phyloP scores from a whole-genome alignment of 1,140 invertebrate genomes.

The Gryon sp. region DNA sequence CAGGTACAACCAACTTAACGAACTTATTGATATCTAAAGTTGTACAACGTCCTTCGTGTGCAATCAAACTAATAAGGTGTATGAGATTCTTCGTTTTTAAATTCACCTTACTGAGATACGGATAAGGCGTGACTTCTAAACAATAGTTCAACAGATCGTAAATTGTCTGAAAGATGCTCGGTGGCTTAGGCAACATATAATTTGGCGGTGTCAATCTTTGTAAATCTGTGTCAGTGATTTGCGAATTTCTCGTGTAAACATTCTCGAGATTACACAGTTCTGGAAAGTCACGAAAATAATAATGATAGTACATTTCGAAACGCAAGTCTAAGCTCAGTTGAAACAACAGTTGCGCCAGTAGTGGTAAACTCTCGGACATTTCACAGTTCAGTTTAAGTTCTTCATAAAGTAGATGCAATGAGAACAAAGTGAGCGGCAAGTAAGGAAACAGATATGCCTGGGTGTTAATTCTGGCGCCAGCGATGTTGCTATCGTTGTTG shows the following conservation, averaged over 20 bases:
- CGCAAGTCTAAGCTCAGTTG: constrained; percentile 89
- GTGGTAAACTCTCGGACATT: constrained; percentile 83
- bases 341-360: constrained; percentile 86
- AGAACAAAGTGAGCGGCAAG: constrained; percentile 87
- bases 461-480: constrained; percentile 80
- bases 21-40: constrained; percentile 66
- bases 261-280: constrained; percentile 78
- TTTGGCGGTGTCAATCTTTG: constrained; percentile 83
- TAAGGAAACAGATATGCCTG: constrained; percentile 87
- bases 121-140: constrained; percentile 82
- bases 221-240: constrained; percentile 80
- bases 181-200: constrained; percentile 83
- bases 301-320: constrained; percentile 85
- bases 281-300: constrained; percentile 94
- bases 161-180: constrained; percentile 86
- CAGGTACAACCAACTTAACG: constrained; percentile 72
- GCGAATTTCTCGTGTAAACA: constrained; percentile 63
- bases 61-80: constrained; percentile 80
- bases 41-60: constrained; percentile 34
- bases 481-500: background rate
- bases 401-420: constrained; percentile 94
- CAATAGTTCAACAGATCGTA: constrained; percentile 82
- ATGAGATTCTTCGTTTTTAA: constrained; percentile 86
- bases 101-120: constrained; percentile 86
- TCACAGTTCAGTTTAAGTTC: constrained; percentile 91